A percentile compares a stretch with the other conserved stretches of the same genome.
phyloP scores from a whole-genome alignment of 2,113 vertebrate species.

The Leucosticte australis region DNA sequence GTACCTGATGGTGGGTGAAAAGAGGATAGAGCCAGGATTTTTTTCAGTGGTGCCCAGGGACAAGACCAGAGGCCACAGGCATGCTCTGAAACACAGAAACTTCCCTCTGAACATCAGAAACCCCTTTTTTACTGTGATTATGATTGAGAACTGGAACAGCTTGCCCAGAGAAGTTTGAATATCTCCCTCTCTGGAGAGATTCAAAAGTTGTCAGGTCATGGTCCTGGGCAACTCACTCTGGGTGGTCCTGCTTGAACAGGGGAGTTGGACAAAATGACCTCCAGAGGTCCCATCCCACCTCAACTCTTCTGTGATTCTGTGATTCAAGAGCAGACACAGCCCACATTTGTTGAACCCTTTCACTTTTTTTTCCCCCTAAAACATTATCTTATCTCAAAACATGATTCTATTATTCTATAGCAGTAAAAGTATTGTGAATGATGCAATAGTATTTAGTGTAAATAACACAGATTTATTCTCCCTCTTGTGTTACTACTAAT shows the following conservation, averaged over 20 bases:
- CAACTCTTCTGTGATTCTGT: background rate
- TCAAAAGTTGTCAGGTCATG: background rate
- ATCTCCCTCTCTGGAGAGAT: background rate
- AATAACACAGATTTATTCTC: background rate
- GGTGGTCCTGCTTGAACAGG: background rate
- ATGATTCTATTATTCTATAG: background rate
- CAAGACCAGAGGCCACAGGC: background rate
- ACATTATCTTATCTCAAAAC: background rate
- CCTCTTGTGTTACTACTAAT: background rate
- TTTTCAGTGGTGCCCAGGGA: background rate
- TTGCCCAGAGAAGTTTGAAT: background rate
- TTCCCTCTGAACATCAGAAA: background rate
- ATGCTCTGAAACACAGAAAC: background rate
- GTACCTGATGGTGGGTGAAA: background rate
- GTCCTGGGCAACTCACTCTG: background rate
- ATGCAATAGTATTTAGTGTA: background rate
- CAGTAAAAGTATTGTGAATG: background rate
- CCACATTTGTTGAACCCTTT: background rate
- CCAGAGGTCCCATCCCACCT: background rate
- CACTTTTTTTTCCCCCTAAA: background rate
- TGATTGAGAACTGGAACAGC: background rate
- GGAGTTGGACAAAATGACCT: background rate
- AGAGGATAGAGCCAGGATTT: background rate
- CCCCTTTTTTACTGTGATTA: background rate
- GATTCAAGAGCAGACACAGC: background rate